phyloP scores from a whole-genome alignment of 2,888 invertebrate genomes.

The Drosophila incognita region DNA sequence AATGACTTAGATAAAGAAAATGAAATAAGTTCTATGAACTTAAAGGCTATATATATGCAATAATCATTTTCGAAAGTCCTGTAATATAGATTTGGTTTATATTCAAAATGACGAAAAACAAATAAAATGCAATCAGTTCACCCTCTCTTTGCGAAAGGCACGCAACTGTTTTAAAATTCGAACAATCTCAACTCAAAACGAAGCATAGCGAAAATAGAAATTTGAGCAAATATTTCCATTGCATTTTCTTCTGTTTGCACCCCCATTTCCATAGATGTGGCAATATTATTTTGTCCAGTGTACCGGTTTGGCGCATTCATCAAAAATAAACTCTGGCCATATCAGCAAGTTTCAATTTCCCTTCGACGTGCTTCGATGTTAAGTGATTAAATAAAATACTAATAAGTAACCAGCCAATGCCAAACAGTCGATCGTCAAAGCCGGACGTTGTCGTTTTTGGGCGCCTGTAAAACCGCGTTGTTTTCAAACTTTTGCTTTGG shows the following conservation, averaged over 20 bases:
- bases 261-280: neutral
- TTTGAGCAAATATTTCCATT: neutral
- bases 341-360: slow-evolving; percentile 53
- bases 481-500: slow-evolving; percentile 21
- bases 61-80: too few species aligned
- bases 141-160: too few species aligned
- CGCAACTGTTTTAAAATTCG: too few species aligned
- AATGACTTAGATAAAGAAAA: neutral
- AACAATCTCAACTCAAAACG: neutral
- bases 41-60: too few species aligned
- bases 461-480: slow-evolving; percentile 17
- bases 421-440: slow-evolving; percentile 45
- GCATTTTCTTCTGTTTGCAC: neutral
- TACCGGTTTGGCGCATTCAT: slow-evolving; percentile 37
- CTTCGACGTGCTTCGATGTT: slow-evolving; percentile 23
- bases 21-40: neutral
- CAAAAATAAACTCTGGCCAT: slow-evolving; percentile 40
- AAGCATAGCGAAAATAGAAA: neutral
- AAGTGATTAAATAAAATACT: slow-evolving; percentile 41
- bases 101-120: neutral
- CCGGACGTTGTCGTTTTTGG: slow-evolving; percentile 25
- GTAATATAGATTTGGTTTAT: too few species aligned
- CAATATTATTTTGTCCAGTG: slow-evolving; percentile 4
- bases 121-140: neutral
- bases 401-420: neutral